These are phyloP conservation scores for Agriopis marginaria DNA, from an alignment of 2,888 invertebrate species.

Conservation along the genomic window DNA sequence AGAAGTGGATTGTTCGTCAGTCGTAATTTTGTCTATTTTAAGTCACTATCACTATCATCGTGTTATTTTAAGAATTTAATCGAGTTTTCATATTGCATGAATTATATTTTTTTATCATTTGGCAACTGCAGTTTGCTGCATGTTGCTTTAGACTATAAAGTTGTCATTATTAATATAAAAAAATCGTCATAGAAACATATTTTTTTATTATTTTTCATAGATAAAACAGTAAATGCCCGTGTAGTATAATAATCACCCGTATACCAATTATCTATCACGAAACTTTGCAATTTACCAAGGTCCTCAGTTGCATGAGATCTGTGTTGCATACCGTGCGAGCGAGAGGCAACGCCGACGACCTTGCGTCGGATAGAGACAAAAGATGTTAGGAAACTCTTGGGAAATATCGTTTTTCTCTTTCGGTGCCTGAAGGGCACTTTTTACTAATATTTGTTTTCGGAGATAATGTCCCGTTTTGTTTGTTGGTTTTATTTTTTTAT, in stretches of 20 bases:
- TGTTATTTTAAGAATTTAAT: constrained; percentile 36
- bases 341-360: constrained; percentile 70
- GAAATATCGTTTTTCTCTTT: constrained; percentile 84
- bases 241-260: constrained; percentile 74
- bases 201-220: constrained; percentile 43
- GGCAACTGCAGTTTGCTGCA: constrained; percentile 1
- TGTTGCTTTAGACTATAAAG: not conserved
- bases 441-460: constrained; percentile 72
- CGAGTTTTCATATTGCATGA: constrained; percentile 11
- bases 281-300: constrained; percentile 85
- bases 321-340: constrained; percentile 81
- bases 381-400: constrained; percentile 82
- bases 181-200: constrained; percentile 1
- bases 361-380: constrained; percentile 75
- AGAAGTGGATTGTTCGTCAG: constrained; percentile 76
- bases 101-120: constrained; percentile 16
- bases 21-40: constrained; percentile 58
- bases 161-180: not conserved
- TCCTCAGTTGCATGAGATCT: constrained; percentile 84
- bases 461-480: constrained; percentile 40
- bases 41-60: constrained; percentile 28
- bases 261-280: constrained; percentile 85
- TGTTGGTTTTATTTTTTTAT: constrained; percentile 63
- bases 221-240: constrained; percentile 63
- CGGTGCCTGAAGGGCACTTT: constrained; percentile 81